Conservation (phyloP, 1,140 invertebrate species). For the Asobara japonica region DNA sequence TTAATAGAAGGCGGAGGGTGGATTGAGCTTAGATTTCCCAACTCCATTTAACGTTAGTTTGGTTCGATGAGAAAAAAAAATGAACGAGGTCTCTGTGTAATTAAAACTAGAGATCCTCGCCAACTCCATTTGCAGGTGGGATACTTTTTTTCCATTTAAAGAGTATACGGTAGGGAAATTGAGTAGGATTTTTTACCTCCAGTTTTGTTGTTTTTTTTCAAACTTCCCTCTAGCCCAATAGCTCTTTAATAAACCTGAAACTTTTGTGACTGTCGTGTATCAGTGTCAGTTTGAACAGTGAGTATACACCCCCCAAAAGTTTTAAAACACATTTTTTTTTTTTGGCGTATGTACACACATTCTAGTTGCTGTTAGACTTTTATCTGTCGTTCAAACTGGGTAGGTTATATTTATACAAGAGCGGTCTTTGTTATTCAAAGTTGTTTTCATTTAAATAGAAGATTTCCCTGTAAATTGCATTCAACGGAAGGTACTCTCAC, state of each 20-base stretch:
- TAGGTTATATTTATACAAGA: background rate
- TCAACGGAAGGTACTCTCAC: background rate
- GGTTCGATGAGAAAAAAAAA: background rate
- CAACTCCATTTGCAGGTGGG: background rate
- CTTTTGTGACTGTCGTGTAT: conserved; percentile 21
- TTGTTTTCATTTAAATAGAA: conserved; percentile 1
- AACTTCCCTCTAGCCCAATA: conserved; percentile 14
- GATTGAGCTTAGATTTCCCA: background rate
- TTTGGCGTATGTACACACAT: background rate
- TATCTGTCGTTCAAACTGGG: background rate
- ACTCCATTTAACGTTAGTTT: background rate
- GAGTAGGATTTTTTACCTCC: background rate
- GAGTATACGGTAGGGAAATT: background rate
- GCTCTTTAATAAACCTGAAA: conserved; percentile 31
- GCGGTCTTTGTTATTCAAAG: background rate
- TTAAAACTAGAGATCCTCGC: background rate
- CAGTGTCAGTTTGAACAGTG: conserved; percentile 13
- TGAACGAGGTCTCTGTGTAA: background rate
- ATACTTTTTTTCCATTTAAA: background rate
- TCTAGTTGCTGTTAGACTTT: conserved; percentile 1
- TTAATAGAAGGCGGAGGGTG: background rate
- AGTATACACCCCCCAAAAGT: conserved; percentile 14
- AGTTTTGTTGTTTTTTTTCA: conserved; percentile 8
- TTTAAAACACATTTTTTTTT: conserved; percentile 14
- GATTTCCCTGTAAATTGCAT: background rate